phyloP scores from a whole-genome alignment of 2,888 invertebrate genomes.

The Cheilosia soror region DNA sequence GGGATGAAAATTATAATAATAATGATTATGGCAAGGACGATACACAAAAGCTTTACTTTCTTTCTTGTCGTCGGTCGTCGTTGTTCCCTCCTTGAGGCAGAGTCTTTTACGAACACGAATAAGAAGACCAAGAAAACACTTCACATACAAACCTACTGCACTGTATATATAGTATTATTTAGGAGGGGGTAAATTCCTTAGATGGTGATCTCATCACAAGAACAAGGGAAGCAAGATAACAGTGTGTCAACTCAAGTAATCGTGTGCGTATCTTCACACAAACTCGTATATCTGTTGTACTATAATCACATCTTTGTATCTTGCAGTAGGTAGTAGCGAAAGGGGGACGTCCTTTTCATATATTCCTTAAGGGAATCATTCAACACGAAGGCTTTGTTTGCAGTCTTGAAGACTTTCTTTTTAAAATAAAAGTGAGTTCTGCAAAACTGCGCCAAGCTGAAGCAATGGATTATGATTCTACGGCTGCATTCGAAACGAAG shows the following conservation, averaged over 20 bases:
- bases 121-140: conserved; percentile 31
- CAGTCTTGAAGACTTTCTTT: neutral
- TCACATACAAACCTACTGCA: conserved; percentile 61
- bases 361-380: conserved; percentile 41
- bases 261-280: conserved; percentile 1
- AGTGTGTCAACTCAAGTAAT: conserved; percentile 37
- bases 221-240: conserved; percentile 21
- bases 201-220: conserved; percentile 49
- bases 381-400: conserved; percentile 4
- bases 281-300: conserved; percentile 15
- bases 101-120: conserved; percentile 7
- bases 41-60: conserved; percentile 52
- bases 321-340: neutral
- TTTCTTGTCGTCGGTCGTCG: conserved; percentile 1
- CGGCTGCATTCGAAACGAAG: conserved; percentile 23
- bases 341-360: conserved; percentile 11
- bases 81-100: conserved; percentile 31
- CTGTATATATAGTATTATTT: conserved; percentile 7
- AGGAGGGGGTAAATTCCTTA: conserved; percentile 30
- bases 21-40: conserved; percentile 66
- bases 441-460: conserved; percentile 41
- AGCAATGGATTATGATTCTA: conserved; percentile 34
- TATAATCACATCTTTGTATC: conserved; percentile 17
- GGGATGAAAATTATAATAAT: conserved; percentile 67
- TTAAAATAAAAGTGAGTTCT: neutral